phyloP scores from a whole-genome alignment of 2,113 vertebrate genomes.

The Heloderma charlesbogerti region DNA sequence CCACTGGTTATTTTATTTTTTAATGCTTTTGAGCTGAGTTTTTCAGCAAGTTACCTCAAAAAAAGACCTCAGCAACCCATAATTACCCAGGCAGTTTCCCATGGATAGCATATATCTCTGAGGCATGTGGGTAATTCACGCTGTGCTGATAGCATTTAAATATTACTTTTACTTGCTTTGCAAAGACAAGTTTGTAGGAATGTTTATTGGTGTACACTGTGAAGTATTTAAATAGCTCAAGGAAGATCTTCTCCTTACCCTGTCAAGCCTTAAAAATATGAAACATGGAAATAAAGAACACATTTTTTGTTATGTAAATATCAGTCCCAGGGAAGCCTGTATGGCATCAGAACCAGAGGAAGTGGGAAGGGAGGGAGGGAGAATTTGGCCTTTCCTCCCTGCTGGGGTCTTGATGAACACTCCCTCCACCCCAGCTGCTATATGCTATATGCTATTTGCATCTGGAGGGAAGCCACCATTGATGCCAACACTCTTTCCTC shows the following conservation, averaged over 20 bases:
- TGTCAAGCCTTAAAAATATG: neutral
- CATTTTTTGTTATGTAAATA: no score
- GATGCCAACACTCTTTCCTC: neutral
- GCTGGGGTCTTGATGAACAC: no score
- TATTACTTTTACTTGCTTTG: neutral
- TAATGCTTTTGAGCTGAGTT: neutral
- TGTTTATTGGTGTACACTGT: neutral
- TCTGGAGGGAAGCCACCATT: neutral
- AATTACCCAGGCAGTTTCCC: neutral
- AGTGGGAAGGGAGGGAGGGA: no score
- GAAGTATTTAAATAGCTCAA: neutral
- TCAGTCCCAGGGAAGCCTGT: no score
- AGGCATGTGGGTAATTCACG: neutral
- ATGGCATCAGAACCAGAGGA: neutral
- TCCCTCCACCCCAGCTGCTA: no score
- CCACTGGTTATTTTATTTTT: neutral
- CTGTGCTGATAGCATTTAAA: slow-evolving; percentile 8
- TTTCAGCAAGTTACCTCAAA: neutral
- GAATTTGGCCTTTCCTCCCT: neutral
- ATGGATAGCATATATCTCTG: neutral
- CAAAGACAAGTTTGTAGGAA: neutral
- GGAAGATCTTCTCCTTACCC: neutral
- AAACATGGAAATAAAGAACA: neutral
- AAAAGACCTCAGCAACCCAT: neutral
- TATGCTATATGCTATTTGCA: neutral